Conservation (phyloP, 2,113 vertebrate genomes). For the Malurus cyaneus region DNA sequence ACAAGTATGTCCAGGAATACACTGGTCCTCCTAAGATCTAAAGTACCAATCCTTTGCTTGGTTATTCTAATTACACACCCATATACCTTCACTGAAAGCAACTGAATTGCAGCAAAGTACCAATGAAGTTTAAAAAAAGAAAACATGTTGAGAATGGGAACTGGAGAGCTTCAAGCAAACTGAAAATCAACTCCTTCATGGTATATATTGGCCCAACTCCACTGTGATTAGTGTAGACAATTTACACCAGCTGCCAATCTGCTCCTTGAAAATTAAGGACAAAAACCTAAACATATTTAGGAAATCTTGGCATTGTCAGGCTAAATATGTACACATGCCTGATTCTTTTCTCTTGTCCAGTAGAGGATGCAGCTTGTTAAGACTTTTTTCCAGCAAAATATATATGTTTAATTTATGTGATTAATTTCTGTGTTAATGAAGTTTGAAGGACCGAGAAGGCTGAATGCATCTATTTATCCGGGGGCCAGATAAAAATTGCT, state of each 20-base stretch:
- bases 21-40: background rate
- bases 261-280: constrained; percentile 43
- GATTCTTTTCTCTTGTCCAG: constrained; percentile 54
- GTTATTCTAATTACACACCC: background rate
- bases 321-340: constrained; percentile 62
- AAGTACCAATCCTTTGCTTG: background rate
- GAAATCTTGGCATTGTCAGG: constrained; percentile 55
- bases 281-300: constrained; percentile 47
- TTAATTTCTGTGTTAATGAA: constrained; percentile 70
- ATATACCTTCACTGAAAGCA: background rate
- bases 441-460: constrained; percentile 51
- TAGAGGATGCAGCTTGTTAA: constrained; percentile 61
- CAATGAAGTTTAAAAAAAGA: background rate
- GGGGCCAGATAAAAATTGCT: constrained; percentile 55
- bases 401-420: constrained; percentile 69
- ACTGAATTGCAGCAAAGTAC: background rate
- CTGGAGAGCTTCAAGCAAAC: background rate
- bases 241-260: constrained; percentile 23
- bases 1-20: background rate
- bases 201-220: background rate
- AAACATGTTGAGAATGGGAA: background rate
- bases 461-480: constrained; percentile 69
- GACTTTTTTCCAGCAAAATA: constrained; percentile 39
- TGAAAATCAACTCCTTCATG: background rate
- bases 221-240: background rate